Percentiles rank a stretch among this genome's conserved stretches.
phyloP scores from a whole-genome alignment of 35 echinoderm and acorn worm species.

The Ophiothrix spiculata region DNA sequence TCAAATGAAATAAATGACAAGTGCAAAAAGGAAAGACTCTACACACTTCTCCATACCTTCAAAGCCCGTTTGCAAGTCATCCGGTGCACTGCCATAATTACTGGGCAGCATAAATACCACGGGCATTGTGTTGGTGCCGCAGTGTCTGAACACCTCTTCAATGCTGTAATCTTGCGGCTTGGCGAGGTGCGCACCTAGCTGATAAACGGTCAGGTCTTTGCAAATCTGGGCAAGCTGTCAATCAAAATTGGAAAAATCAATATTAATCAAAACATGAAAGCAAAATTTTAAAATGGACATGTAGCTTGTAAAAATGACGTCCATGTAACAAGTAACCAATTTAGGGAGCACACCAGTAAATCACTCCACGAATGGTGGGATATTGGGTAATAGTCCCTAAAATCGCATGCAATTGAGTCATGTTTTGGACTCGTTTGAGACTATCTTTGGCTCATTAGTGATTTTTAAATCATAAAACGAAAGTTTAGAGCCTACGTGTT shows the following conservation, averaged over 20 bases:
- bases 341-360: not conserved
- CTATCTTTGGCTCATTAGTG: too few species aligned
- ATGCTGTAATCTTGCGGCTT: constrained; percentile 26
- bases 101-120: constrained; percentile 28
- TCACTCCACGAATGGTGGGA: not conserved
- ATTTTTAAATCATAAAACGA: too few species aligned
- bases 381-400: too few species aligned
- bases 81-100: too few species aligned
- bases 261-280: not conserved
- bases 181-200: constrained; percentile 61
- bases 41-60: too few species aligned
- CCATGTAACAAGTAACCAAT: not conserved
- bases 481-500: too few species aligned
- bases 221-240: constrained; percentile 52
- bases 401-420: too few species aligned
- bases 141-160: too few species aligned
- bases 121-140: too few species aligned
- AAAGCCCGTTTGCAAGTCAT: constrained; percentile 22
- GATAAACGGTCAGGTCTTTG: constrained; percentile 66
- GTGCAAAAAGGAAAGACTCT: too few species aligned
- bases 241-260: not conserved
- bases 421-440: too few species aligned
- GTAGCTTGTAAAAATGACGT: not conserved
- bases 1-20: too few species aligned
- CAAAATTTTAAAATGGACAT: not conserved